These are phyloP conservation scores for Carcina quercana DNA, from an alignment of 2,888 invertebrate species.

Conservation along the genomic window DNA sequence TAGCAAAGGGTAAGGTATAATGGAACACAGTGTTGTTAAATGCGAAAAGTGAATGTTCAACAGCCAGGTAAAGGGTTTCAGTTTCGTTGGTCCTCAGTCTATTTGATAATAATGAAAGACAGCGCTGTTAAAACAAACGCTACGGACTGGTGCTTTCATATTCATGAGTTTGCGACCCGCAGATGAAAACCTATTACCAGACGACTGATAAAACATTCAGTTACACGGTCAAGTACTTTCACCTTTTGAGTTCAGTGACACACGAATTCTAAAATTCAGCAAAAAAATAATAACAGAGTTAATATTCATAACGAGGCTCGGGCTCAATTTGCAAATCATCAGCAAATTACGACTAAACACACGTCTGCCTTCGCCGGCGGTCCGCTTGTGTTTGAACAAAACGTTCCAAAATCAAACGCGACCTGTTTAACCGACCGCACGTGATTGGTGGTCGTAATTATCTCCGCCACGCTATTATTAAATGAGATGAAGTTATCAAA, in stretches of 20 bases:
- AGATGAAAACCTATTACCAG: slow-evolving; percentile 18
- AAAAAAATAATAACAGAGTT: slow-evolving; percentile 20
- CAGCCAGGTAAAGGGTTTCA: slow-evolving; percentile 12
- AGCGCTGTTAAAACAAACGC: slow-evolving; percentile 16
- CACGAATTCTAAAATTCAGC: slow-evolving; percentile 29
- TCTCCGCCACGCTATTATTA: slow-evolving; percentile 48
- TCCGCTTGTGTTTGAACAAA: slow-evolving; percentile 36
- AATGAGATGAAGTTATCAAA: slow-evolving; percentile 62
- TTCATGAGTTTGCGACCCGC: slow-evolving; percentile 37
- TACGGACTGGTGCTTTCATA: slow-evolving; percentile 28
- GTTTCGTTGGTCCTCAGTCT: slow-evolving; percentile 7
- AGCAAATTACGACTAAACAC: slow-evolving; percentile 48
- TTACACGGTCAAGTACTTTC: slow-evolving; percentile 41
- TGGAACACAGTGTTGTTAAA: slow-evolving; percentile 2
- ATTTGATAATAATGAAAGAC: slow-evolving; percentile 15
- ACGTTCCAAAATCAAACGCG: slow-evolving; percentile 47
- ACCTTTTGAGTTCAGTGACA: slow-evolving; percentile 44
- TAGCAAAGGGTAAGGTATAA: slow-evolving; percentile 1
- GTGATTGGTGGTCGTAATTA: slow-evolving; percentile 51
- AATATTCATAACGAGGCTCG: slow-evolving; percentile 22
- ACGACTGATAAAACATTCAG: slow-evolving; percentile 47
- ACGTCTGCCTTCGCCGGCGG: slow-evolving; percentile 39
- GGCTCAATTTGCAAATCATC: slow-evolving; percentile 40
- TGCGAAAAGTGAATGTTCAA: slow-evolving; percentile 20
- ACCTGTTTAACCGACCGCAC: slow-evolving; percentile 29